These are phyloP conservation scores for Acrocyrtus sp. DNA, from an alignment of 2,888 invertebrate genomes.

Conservation along the genomic window DNA sequence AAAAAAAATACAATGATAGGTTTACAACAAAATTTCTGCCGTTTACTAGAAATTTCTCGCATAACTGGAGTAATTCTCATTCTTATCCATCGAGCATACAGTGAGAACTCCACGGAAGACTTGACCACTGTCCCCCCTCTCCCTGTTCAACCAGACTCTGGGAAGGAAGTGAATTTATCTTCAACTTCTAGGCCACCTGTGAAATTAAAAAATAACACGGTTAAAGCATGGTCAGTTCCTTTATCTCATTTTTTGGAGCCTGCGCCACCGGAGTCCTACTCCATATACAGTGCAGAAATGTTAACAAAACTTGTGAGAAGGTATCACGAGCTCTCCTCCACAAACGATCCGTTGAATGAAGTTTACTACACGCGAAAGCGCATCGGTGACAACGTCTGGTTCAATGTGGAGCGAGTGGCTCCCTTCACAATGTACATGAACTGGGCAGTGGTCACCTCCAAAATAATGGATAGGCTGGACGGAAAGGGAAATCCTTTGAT, in stretches of 20 bases:
- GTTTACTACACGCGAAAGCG: slow-evolving; percentile 4
- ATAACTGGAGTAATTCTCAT: too few species aligned
- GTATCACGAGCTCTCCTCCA: slow-evolving; percentile 12
- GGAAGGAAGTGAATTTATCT: too few species aligned
- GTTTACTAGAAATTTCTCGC: too few species aligned
- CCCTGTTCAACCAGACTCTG: background rate
- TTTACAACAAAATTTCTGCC: too few species aligned
- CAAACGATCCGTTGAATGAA: slow-evolving; percentile 20
- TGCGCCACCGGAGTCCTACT: background rate
- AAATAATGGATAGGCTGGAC: slow-evolving; percentile 4
- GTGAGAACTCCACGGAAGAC: too few species aligned
- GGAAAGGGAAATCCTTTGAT: background rate
- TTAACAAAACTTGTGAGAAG: background rate
- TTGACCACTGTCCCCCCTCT: background rate
- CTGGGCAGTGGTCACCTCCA: slow-evolving; percentile 13
- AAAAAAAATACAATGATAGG: too few species aligned
- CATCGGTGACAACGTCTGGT: slow-evolving; percentile 22
- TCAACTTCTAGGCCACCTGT: background rate
- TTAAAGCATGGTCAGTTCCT: background rate
- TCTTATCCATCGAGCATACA: too few species aligned
- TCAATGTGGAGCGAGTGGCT: slow-evolving; percentile 23
- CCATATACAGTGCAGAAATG: slow-evolving; percentile 5
- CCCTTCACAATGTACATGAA: slow-evolving; percentile 19
- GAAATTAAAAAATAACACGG: background rate
- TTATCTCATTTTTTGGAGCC: background rate